Base-by-base conservation (phyloP, 2,113 vertebrate genomes). In the Tylochromis polylepis region DNA sequence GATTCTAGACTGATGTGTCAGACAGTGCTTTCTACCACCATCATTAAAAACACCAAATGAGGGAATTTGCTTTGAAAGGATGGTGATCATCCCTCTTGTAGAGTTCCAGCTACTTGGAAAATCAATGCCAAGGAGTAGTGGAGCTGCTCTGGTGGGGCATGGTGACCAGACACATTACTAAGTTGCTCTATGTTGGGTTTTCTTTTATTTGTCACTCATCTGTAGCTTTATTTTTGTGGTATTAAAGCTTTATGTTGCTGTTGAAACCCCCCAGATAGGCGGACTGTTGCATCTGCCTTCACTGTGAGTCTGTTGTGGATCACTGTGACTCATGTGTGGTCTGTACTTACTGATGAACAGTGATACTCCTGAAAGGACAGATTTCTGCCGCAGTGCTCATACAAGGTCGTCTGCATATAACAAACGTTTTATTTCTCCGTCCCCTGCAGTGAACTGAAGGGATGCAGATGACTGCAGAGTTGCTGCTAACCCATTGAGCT, bases 291-390 rank as follows among this genome's bases (percentile, higher is more conserved):
- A 57, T 15, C 34, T 57, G 31, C 34, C 36, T 56, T 53, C 59
- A 18, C 5, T 20, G 43, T 29, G 70, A 51, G 70, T 10, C 70
- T 51, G 51, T 10, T 53, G 18, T 27, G 43, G 22, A 31, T 86
- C 49, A 14, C 10, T 22, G 22, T 4, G 24, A 84, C 70, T 58
- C 58, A 46, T 14, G 22, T 46, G 41, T 81, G 3, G 75, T 67
- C 62, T 78, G 57, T 79, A 22, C 81, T 86, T 83, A 85, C 87
- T 62, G 87, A 85, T 87, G 55, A 20, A 79, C 62, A 9, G 53
- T 20, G 49, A 56, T 27, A 38, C 43, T 81, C 11, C 53, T 11
- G 34, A 36, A 79, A 86, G 78, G 80, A 88, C 84, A 27, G 9
- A 34, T 43, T 57, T 4, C 18, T 43, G 84, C 86, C 20, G 49